phyloP scores from a whole-genome alignment of 92 coral and sea anemone species.

The Pocillopora meandrina region DNA sequence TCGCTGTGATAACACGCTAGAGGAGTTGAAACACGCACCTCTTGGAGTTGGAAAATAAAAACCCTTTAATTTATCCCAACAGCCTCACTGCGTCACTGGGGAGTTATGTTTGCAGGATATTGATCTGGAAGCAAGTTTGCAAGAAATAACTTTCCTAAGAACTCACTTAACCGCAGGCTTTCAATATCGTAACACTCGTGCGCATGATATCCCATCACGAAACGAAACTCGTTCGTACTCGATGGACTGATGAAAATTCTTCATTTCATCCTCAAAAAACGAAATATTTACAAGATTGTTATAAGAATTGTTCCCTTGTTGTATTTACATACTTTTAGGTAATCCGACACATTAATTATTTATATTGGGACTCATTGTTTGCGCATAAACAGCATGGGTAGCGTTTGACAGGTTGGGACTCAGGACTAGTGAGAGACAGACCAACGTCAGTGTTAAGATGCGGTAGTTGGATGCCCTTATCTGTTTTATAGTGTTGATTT shows the following conservation, averaged over 20 bases:
- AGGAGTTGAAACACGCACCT: background rate
- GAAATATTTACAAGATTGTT: conserved; percentile 24
- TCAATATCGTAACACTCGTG: background rate
- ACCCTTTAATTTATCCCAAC: conserved; percentile 17
- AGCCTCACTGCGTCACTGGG: background rate
- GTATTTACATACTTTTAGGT: conserved; percentile 33
- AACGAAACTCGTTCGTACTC: background rate
- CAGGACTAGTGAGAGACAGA: conserved; percentile 29
- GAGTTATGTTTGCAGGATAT: conserved; percentile 19
- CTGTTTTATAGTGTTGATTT: background rate
- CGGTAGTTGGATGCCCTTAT: no score
- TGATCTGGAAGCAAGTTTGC: conserved; percentile 39
- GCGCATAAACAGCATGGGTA: conserved; percentile 39
- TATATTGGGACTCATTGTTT: conserved; percentile 47
- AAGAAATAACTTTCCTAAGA: conserved; percentile 30
- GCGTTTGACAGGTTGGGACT: conserved; percentile 51
- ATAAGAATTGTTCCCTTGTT: background rate
- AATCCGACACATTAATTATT: conserved; percentile 49
- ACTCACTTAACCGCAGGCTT: background rate
- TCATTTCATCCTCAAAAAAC: background rate
- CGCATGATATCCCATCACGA: background rate
- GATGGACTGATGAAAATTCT: background rate
- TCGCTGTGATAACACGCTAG: background rate
- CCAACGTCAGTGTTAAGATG: background rate
- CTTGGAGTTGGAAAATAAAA: background rate